These are phyloP conservation scores for Amazona vittata DNA, from an alignment of 2,113 vertebrate species.

Conservation along the genomic window DNA sequence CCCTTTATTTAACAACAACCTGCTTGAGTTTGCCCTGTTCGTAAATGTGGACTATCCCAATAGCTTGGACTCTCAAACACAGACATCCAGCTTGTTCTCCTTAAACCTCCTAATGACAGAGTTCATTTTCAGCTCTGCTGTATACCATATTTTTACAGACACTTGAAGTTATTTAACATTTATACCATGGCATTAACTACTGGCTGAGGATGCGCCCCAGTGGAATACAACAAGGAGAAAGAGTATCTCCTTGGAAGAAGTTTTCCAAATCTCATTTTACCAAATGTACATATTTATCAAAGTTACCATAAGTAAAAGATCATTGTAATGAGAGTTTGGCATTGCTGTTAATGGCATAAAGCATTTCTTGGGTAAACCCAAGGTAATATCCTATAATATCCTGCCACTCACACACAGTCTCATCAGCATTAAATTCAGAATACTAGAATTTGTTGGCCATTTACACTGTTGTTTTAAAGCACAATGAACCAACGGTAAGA, in stretches of 20 bases:
- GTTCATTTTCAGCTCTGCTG: background rate
- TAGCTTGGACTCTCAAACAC: background rate
- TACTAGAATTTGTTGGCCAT: background rate
- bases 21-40: background rate
- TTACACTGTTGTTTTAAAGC: background rate
- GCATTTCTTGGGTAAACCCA: background rate
- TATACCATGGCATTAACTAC: fast-evolving
- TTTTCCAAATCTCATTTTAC: background rate
- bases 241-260: background rate
- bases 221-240: background rate
- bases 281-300: background rate
- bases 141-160: background rate
- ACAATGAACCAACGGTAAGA: background rate
- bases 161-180: background rate
- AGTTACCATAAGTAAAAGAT: background rate
- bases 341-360: background rate
- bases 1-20: background rate
- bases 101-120: background rate
- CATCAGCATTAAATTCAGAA: background rate
- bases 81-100: background rate
- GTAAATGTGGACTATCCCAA: background rate
- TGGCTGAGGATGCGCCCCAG: background rate
- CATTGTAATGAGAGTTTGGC: background rate
- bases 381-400: background rate
- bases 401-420: background rate